Evolutionary conservation across 2,797 vertebrate species (phyloP).

Genomic region (Zalophus californianus): DNA sequence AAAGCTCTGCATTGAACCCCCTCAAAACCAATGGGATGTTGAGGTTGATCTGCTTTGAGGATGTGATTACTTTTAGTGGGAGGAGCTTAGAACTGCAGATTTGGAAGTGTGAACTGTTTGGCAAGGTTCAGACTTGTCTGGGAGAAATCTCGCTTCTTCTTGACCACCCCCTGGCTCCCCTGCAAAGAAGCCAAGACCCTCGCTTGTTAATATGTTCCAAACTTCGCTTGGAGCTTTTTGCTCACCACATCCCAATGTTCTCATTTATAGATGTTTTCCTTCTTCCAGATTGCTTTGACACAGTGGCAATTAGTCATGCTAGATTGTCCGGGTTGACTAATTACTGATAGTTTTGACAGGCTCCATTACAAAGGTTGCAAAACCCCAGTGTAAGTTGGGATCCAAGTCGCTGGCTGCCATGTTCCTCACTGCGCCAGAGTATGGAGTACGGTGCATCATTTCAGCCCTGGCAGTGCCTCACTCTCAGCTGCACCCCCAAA

Average conservation of each 20-base stretch:
- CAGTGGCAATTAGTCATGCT: conserved; percentile 23
- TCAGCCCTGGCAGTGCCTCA: background rate
- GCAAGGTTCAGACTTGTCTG: background rate
- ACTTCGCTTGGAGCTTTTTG: background rate
- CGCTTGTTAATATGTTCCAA: background rate
- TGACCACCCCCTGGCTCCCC: background rate
- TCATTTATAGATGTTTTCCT: background rate
- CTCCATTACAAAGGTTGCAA: background rate
- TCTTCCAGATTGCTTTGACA: background rate
- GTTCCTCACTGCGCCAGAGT: background rate
- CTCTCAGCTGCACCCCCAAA: conserved; percentile 36
- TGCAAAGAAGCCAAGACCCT: background rate
- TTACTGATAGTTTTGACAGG: conserved; percentile 36
- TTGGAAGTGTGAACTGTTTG: background rate
- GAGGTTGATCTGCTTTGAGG: background rate
- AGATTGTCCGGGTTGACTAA: background rate
- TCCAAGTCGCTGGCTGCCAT: background rate
- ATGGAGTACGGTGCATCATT: accelerated
- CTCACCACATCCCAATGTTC: background rate
- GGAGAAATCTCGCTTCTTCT: background rate
- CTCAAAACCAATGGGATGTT: conserved; percentile 6
- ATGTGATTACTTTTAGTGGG: background rate
- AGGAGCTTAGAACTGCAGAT: background rate
- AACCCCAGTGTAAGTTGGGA: background rate
- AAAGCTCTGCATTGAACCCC: conserved; percentile 49